Evolutionary conservation across 53 echinoderm and acorn worm species (phyloP).

Genomic region (Astropecten irregularis): DNA sequence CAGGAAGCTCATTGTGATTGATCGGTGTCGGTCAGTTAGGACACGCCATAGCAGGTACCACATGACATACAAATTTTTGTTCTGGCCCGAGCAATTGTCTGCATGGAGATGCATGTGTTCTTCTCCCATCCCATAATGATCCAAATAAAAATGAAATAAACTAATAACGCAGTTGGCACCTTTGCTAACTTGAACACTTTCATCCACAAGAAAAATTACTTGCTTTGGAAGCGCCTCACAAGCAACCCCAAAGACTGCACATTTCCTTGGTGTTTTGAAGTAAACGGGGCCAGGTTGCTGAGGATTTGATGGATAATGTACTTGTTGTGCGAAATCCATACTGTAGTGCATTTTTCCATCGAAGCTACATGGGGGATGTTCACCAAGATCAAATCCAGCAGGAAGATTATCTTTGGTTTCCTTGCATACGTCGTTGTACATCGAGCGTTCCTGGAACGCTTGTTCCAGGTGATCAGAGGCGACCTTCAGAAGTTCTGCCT

Average conservation of each 20-base stretch:
- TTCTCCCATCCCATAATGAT: not conserved
- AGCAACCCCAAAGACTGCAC: no score
- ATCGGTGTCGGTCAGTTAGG: not conserved
- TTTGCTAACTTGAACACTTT: no score
- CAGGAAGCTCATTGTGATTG: not conserved
- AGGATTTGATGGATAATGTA: no score
- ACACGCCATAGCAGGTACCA: constrained; percentile 21
- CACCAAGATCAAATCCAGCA: not conserved
- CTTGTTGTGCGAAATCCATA: no score
- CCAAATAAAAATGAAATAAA: not conserved
- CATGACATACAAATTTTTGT: not conserved
- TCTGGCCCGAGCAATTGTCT: not conserved
- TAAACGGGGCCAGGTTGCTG: no score
- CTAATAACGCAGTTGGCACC: no score
- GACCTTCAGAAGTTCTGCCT: not conserved
- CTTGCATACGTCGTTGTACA: not conserved
- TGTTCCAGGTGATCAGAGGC: constrained; percentile 13
- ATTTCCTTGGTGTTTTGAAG: no score
- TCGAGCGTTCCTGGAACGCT: not conserved
- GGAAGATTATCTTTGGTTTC: not conserved
- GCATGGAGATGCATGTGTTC: not conserved
- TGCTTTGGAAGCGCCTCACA: no score
- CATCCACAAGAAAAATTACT: no score
- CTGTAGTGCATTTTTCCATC: no score
- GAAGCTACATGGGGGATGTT: not conserved